Conservation (phyloP, 2,888 invertebrate species). For the Monoplex corrugatus region DNA sequence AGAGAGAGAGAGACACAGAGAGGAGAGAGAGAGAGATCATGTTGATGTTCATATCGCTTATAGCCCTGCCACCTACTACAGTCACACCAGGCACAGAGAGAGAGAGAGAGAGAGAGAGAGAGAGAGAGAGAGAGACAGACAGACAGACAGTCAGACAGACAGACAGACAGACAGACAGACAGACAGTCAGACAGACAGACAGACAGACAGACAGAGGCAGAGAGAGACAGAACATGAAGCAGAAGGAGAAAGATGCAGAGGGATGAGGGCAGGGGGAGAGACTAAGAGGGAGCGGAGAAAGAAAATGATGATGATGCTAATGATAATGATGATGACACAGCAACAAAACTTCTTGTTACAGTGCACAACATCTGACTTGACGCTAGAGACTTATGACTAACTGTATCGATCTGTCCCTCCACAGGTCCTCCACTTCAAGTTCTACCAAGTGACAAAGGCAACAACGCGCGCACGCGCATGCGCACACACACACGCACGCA, state of each 20-base stretch:
- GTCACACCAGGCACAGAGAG: background rate
- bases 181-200: background rate
- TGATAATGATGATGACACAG: too few relatives aligned
- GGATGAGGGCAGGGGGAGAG: background rate
- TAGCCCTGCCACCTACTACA: too few relatives aligned
- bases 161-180: background rate
- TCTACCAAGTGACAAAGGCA: too few relatives aligned
- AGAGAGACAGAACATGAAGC: background rate
- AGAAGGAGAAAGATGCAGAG: background rate
- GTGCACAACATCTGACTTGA: too few relatives aligned
- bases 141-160: background rate
- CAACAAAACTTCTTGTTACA: too few relatives aligned
- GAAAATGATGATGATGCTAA: too few relatives aligned
- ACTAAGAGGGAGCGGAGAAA: background rate
- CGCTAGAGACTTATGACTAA: too few relatives aligned
- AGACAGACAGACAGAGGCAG: background rate
- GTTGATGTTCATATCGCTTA: too few relatives aligned
- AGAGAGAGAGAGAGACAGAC: slow-evolving; percentile 24
- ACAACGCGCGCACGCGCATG: too few relatives aligned
- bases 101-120: slow-evolving; percentile 5
- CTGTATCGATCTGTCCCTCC: too few relatives aligned
- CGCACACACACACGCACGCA: too few relatives aligned
- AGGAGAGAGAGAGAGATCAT: background rate
- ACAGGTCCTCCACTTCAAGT: too few relatives aligned
- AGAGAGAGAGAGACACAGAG: background rate